phyloP scores from a whole-genome alignment of 2,113 vertebrate species.

The Caranx ignobilis region DNA sequence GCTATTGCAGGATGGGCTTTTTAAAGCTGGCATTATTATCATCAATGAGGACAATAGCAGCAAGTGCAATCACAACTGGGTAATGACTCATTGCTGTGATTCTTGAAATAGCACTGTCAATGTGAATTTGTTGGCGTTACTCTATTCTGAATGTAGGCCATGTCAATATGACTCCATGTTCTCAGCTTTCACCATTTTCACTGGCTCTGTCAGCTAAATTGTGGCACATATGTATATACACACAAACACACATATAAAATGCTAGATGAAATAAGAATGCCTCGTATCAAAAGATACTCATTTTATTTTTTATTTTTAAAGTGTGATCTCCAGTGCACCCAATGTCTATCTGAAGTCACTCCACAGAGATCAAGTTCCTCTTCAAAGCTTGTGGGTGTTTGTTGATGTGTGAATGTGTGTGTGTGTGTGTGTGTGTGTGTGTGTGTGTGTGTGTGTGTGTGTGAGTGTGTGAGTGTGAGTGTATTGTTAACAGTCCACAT shows the following conservation, averaged over 20 bases:
- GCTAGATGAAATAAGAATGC: slow-evolving; percentile 5
- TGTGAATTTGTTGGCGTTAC: slow-evolving; percentile 29
- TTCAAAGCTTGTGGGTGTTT: slow-evolving; percentile 53
- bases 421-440: slow-evolving; percentile 17
- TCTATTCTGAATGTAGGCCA: slow-evolving; percentile 27
- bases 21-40: slow-evolving; percentile 27
- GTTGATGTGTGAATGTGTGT: not conserved
- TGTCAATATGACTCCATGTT: slow-evolving; percentile 33
- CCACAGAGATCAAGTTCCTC: slow-evolving; percentile 23
- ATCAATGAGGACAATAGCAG: slow-evolving; percentile 47
- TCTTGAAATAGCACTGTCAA: slow-evolving; percentile 56
- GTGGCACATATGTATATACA: not conserved
- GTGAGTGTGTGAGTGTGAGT: not conserved
- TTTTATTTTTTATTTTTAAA: not conserved
- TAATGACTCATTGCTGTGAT: slow-evolving; percentile 50
- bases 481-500: slow-evolving; percentile 26
- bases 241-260: not conserved
- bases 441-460: not conserved
- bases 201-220: slow-evolving; percentile 17
- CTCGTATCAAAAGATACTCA: not conserved
- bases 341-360: slow-evolving; percentile 33
- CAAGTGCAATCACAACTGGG: slow-evolving; percentile 36
- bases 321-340: slow-evolving; percentile 14
- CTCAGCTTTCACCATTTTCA: slow-evolving; percentile 24
- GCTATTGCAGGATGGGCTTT: slow-evolving; percentile 10